A percentile compares a stretch with the other conserved stretches of the same genome.
Evolutionary conservation across 2,888 invertebrate species (phyloP).

Genomic region (Melieria crassipennis): DNA sequence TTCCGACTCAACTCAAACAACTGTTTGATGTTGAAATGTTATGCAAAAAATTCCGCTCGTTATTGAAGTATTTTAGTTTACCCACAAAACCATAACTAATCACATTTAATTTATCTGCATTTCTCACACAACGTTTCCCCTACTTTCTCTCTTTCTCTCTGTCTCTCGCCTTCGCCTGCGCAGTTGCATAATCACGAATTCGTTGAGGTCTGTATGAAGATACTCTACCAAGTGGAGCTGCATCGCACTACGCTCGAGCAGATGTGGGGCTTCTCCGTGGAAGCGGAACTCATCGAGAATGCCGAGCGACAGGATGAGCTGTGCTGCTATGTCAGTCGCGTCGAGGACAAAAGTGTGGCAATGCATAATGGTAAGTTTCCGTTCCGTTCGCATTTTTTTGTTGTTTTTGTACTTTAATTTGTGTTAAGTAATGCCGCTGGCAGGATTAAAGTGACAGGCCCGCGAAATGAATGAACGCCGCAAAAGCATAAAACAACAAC

Average conservation of each 20-base stretch:
- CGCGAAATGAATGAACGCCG: no score
- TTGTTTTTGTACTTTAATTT: neutral
- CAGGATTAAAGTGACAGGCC: no score
- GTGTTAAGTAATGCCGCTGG: neutral
- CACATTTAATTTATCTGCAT: neutral
- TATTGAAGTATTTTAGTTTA: no score
- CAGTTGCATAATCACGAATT: conserved; percentile 93
- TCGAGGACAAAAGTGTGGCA: conserved; percentile 94
- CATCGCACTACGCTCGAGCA: conserved; percentile 89
- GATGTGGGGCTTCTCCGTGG: conserved; percentile 98
- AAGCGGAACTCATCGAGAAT: conserved; percentile 96
- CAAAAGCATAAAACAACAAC: no score
- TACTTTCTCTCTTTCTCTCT: neutral
- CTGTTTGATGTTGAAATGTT: no score
- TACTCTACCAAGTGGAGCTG: conserved; percentile 95
- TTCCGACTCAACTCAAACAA: no score
- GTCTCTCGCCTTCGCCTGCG: conserved; percentile 47
- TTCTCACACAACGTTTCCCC: neutral
- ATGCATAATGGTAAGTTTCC: conserved; percentile 88
- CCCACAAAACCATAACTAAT: no score
- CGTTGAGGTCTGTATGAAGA: conserved; percentile 96
- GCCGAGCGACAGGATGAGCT: conserved; percentile 95
- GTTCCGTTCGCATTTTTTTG: no score
- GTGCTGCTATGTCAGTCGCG: conserved; percentile 95
- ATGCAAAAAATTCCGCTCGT: no score